Conservation (phyloP, 2,888 invertebrate genomes). For the Trachelus tabidus region DNA sequence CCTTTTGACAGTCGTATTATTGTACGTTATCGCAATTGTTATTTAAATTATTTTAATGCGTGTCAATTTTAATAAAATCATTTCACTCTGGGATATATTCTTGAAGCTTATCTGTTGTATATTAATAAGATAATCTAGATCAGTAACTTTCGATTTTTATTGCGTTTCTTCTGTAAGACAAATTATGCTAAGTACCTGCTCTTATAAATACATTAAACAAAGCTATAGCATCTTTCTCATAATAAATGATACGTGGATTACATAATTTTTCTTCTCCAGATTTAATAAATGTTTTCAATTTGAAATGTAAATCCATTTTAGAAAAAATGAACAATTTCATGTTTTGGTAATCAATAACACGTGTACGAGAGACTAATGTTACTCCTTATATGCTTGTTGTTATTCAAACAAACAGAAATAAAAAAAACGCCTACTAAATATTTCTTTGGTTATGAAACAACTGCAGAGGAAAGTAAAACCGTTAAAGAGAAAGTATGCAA, state of each 20-base stretch:
- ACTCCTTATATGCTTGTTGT: too few relatives aligned
- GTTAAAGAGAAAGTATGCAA: too few relatives aligned
- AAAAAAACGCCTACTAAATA: too few relatives aligned
- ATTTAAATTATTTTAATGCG: neutral
- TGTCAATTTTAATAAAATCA: neutral
- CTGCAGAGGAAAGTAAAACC: too few relatives aligned
- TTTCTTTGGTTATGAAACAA: too few relatives aligned
- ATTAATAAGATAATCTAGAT: neutral
- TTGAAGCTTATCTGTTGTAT: neutral
- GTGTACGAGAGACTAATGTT: neutral
- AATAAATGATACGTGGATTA: neutral
- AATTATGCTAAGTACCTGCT: neutral
- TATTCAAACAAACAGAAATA: too few relatives aligned
- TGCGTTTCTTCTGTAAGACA: neutral
- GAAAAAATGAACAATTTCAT: neutral
- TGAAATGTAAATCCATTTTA: neutral
- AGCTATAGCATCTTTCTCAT: neutral
- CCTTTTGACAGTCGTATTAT: neutral
- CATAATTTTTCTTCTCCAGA: neutral
- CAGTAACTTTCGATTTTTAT: neutral
- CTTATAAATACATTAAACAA: neutral
- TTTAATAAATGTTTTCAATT: neutral
- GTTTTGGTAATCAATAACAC: neutral
- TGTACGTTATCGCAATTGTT: neutral
- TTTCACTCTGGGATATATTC: neutral